Evolutionary conservation across 2,797 vertebrate genomes (phyloP).

Genomic region (Cottoperca gobio): DNA sequence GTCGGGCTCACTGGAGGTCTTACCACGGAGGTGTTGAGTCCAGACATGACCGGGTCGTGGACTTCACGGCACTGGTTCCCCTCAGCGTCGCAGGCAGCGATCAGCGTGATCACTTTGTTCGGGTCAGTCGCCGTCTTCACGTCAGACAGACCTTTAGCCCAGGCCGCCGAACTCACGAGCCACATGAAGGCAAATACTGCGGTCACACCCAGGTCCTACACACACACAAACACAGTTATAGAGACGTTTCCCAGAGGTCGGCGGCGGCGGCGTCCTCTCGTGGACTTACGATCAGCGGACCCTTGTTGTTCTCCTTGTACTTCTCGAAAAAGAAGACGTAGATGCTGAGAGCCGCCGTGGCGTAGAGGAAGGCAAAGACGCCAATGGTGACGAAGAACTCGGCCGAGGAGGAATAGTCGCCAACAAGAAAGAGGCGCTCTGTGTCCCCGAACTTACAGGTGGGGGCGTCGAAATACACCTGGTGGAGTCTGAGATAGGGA

Average conservation of each 20-base stretch:
- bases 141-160: conserved; percentile 91
- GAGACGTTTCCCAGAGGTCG: background rate
- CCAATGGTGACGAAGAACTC: conserved; percentile 94
- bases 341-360: conserved; percentile 83
- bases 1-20: too few relatives aligned
- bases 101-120: conserved; percentile 83
- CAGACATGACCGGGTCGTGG: conserved; percentile 90
- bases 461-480: conserved; percentile 88
- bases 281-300: conserved; percentile 87
- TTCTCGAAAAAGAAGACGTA: conserved; percentile 91
- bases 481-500: conserved; percentile 86
- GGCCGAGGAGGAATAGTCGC: conserved; percentile 90
- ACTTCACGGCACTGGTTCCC: conserved; percentile 85
- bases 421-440: conserved; percentile 85
- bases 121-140: conserved; percentile 91
- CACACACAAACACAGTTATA: background rate
- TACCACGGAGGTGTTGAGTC: conserved; percentile 94
- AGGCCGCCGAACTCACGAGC: conserved; percentile 91
- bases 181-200: conserved; percentile 91
- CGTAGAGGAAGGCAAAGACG: conserved; percentile 92
- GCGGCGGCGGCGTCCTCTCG: too few relatives aligned
- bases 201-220: conserved; percentile 89
- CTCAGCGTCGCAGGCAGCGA: conserved; percentile 69
- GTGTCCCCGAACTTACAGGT: conserved; percentile 74
- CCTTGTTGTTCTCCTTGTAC: conserved; percentile 92